Base-by-base conservation (phyloP, 1,140 invertebrate species). In the Palaemon carinicauda region DNA sequence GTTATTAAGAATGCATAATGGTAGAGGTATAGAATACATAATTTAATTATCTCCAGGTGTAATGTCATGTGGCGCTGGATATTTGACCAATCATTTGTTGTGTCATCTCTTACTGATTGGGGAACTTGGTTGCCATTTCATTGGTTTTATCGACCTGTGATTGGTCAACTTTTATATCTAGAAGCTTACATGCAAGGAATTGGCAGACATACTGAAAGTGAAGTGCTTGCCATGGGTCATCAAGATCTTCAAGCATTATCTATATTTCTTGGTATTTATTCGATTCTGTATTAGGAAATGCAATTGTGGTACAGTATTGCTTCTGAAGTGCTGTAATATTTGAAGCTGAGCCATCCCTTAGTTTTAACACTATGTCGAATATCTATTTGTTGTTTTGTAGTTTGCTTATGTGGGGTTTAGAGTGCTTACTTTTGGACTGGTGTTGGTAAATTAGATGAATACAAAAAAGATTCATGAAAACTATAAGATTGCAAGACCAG, bases 111-210 rank as follows among this genome's bases (percentile, higher is more conserved):
- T n/a, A 82, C 60, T 31, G 41, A 82, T 65, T 82, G 80, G 80
- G 65, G 80, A 3, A 82, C 80, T 14, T 31, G 31, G 50, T 69
- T 82, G 21, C 80, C 80, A 51, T 82, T 82, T 69, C 80, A 82
- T 73, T 82, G 60, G 56, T 82, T 82, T 52, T 82, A 82, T 50
- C 80, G 80, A 19, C 80, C 80, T 10, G 41, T 82, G 14, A 41
- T 82, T 51, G 56, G 56, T 17, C 65, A 31, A 12, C 27, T 82
- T 14, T 65, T 82, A 17, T 19, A 52, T 50, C 31, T 29, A 24
- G 60, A 82, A 24, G 80, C 80, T 51, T 82, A 71, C 41, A 80
- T 87, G 50, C 73, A 81, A 51, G 85, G 85, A 19, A 65, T 87
- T 60, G 85, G 85, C 29, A 60, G 85, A 17, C 81, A 82, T 53